Base-by-base conservation (phyloP, 2,113 vertebrate species). In the Trogon surrucura region DNA sequence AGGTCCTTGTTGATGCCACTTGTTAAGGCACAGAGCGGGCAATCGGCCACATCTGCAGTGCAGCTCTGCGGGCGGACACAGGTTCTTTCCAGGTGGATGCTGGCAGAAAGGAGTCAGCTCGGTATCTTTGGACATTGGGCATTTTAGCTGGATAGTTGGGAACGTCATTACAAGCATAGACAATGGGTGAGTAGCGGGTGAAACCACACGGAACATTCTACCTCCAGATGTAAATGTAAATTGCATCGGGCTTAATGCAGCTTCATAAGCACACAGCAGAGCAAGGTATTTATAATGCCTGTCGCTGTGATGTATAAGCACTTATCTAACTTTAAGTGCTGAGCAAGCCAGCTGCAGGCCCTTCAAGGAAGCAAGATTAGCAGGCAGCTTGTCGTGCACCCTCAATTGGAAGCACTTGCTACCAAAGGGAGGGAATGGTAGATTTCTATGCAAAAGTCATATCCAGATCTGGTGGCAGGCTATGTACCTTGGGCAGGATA, bases 261-360 rank as follows among this genome's bases (percentile, higher is more conserved):
- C 27, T 80, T 64, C 64, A 32, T 34, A 66, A 66, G 71, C 57
- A 60, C 16, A 8, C 14, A 23, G 61, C 16, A 6, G 1, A 56
- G 74, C 57, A 73, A 54, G 54, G 12, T 77, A 91, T 80, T 91
- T 90, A 32, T 88, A 90, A n/a, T 51, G 67, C 32, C 71, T 88
- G 80, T 77, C 3, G 0, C 88, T 86, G 54, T 83, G 72, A 88
- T 88, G 29, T 78, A 78, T 41, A 92, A 84, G 83, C 80, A 88
- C 80, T 97, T 88, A 65, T 18, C 67, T 66, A 62, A 90, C 51
- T 91, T 36, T 38, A 75, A 93, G 51, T 47, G 85, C 71, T 86
- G 50, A 94, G 72, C 85, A 82, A 93, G 79, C 58, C 90, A 88
- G 45, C 61, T 85, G 80, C 67, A 80, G n/a, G n/a, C 30, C 71